Conservation (phyloP, 2,797 vertebrate species). For the Pogonophryne albipinna region DNA sequence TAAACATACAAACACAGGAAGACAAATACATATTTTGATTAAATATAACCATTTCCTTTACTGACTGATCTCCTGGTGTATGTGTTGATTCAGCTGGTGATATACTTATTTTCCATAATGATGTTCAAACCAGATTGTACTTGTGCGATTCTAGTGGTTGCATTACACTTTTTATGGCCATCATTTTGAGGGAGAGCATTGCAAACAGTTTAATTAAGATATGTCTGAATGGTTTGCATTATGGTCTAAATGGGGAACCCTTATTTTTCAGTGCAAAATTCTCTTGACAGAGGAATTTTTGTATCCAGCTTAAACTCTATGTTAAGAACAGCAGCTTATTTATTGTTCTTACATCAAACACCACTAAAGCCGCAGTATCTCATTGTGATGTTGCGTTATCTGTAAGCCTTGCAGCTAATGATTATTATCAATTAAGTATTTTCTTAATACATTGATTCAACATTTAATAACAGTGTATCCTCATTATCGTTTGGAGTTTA, state of each 20-base stretch:
- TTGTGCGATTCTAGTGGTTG: neutral
- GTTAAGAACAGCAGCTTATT: neutral
- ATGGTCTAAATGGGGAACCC: neutral
- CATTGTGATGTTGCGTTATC: neutral
- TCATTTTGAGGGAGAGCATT: too few species aligned
- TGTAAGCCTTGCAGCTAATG: neutral
- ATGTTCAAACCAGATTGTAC: slow-evolving; percentile 2
- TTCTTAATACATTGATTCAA: neutral
- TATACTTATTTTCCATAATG: slow-evolving; percentile 4
- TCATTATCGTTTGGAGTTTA: neutral
- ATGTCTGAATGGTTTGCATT: neutral
- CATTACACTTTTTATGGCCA: neutral
- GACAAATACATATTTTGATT: neutral
- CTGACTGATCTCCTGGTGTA: neutral
- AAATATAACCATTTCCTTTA: slow-evolving; percentile 15
- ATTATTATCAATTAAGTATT: slow-evolving; percentile 8
- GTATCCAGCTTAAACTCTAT: slow-evolving; percentile 10
- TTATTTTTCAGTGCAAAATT: neutral
- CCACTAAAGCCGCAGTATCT: slow-evolving; percentile 1
- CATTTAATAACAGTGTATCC: neutral
- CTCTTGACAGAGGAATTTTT: neutral
- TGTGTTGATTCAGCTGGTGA: slow-evolving; percentile 17
- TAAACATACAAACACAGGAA: neutral
- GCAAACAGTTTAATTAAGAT: too few species aligned
- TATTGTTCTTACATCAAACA: slow-evolving; percentile 5